Percentiles rank a stretch among this genome's conserved stretches.
Conservation (phyloP, 1,140 invertebrate genomes). For the Bombus ignitus region DNA sequence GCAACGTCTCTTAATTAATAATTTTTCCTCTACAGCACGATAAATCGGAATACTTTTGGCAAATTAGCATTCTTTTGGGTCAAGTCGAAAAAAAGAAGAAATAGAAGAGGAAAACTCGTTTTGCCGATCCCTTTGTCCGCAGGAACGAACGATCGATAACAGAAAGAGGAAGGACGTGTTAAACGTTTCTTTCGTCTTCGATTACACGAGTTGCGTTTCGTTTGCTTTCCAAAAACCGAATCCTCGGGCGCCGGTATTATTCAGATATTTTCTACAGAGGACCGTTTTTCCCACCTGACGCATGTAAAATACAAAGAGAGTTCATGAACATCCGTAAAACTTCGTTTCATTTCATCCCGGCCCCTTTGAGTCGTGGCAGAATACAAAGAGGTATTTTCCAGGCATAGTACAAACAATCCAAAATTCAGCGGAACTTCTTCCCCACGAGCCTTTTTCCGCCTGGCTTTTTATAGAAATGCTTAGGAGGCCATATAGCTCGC, state of each 20-base stretch:
- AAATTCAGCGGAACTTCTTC: conserved; percentile 3
- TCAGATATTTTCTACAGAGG: background rate
- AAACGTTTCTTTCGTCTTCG: background rate
- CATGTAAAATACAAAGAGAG: background rate
- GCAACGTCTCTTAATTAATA: background rate
- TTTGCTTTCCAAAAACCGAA: background rate
- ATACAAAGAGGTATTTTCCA: conserved; percentile 22
- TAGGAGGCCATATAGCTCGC: background rate
- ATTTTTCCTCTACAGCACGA: background rate
- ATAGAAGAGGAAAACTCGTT: background rate
- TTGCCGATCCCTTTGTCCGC: background rate
- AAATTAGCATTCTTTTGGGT: background rate
- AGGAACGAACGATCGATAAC: background rate
- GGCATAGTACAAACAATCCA: background rate
- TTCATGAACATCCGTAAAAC: conserved; percentile 2
- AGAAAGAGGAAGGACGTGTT: background rate
- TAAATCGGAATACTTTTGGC: background rate
- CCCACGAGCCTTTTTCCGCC: background rate
- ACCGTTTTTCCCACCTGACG: background rate
- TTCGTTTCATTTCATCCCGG: background rate
- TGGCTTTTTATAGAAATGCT: background rate
- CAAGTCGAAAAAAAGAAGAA: background rate
- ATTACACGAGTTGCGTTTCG: background rate
- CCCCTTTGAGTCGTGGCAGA: background rate
- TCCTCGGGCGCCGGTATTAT: background rate